Base-by-base conservation (phyloP, 2,113 vertebrate genomes). In the Haliaeetus leucogaster region DNA sequence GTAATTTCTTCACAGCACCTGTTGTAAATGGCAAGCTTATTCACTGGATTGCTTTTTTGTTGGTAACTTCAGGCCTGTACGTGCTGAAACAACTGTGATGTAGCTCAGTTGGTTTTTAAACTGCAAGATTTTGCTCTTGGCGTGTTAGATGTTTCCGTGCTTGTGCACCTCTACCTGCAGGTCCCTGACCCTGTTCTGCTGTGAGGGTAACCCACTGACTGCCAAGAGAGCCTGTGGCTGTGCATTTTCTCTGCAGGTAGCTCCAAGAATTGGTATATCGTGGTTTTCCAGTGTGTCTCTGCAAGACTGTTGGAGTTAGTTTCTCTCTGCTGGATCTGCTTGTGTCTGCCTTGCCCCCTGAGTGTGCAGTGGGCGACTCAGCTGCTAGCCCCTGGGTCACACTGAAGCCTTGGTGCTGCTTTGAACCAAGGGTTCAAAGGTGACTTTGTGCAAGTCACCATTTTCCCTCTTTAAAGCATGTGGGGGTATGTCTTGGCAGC, bases 341-440 rank as follows among this genome's bases (percentile, higher is more conserved):
- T 18, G 27, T 50, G 30, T 34, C 13, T 16, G 26, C 43, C 7
- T 0, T 68, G 52, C 14, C 32, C 12, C 25, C 25, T 0, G 0
- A 15, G 29, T 12, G 9, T 5, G 23, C 13, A 22, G 19, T 21
- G 27, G 7, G 52, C 5, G 1, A 50, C 7, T 30, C 1, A 12
- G 29, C 32, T 50, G 62, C n/a, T 32, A 42, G 40, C 13, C 52
- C 21, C n/a, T n/a, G 47, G 21, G 10, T 23, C n/a, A 16, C 53
- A 56, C 45, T 0, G 2, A 56, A 30, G 40, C 59, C 63, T 73
- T 0, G 0, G 16, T 65, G 86, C 62, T 38, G 16, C 80, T 81
- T 89, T 68, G 30, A 25, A 38, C 30, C 16, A 6, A 56, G 42
- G 25, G 9, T 78, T 68, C 21, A 34, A 52, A 82, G 16, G 3